Evolutionary conservation across 2,797 vertebrate genomes (phyloP), one percentile per base, ranked within the genome.

Genomic region (Sardinella longiceps): DNA sequence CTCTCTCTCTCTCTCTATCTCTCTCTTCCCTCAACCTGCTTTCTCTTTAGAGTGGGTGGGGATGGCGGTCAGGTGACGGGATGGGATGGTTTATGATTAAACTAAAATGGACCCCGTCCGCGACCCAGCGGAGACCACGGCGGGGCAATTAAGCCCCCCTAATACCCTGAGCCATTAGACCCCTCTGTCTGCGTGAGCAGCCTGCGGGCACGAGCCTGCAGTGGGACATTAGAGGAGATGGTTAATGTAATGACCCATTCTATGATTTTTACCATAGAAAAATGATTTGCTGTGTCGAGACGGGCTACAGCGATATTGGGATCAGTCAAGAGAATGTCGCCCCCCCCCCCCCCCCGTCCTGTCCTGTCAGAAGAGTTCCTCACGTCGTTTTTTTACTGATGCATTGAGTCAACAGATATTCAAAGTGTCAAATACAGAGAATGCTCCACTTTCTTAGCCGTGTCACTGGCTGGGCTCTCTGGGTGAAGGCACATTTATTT

Each of bases 151-250:
- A 97, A 97, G 95, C 97, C 96, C 46, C 46, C 95, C 96, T 98
- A 98, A 98, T 97, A 96, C 96, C 96, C 96, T 95, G 95, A 96
- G 95, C 96, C 96, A 97, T 97, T 97, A 97, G 96, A 96, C 94
- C 94, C 95, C 96, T 96, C 96, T 94, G 94, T 96, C 93, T 95
- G 95, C 86, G 88, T 93, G 94, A 91, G 94, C 95, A 94, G 96
- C 96, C 95, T 30, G 95, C 93, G 95, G 95, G 96, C 94, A 94
- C 94, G 92, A 92, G 93, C 93, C 95, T 95, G 95, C 96, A 96
- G 94, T 93, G 95, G 95, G 96, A 97, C 96, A 97, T 97, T 97
- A 97, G 92, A 94, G 95, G 95, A 96, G 95, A 96, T 94, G 96
- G 95, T 96, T 97, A 97, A 97, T 95, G 95, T 97, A 97, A 98